Base-by-base conservation (phyloP, 2,113 vertebrate species). In the Chloropsis cyanopogon region DNA sequence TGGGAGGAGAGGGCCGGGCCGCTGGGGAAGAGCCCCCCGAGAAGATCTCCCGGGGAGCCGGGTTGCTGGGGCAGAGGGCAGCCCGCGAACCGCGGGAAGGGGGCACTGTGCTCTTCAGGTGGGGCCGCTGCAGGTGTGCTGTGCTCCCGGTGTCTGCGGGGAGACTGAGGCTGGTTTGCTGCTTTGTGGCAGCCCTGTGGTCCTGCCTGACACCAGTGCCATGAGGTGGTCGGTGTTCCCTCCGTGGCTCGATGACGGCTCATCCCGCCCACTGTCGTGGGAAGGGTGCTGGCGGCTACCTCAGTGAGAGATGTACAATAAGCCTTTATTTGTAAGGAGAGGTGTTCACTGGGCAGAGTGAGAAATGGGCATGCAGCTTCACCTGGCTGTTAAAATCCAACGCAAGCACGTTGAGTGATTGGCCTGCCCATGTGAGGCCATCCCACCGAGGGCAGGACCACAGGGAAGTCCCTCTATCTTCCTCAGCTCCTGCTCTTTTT, bases 171-270 rank as follows among this genome's bases (percentile, higher is more conserved):
- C 3, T 10, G 66, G 15, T 7, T 52, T 5, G 35, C 23, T 47
- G 37, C 21, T 4, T 0, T 11, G 39, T 2, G 10, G 14, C 14
- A 3, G 49, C 61, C 10, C 71, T 4, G 10, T 2, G 46, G 4
- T 53, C 16, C 39, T 4, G 1, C 52, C 46, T 1, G 2, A n/a
- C 52, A 4, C 19, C 47, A 1, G n/a, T 20, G 11, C 71, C 10
- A 0, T 10, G 44, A 8, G 4, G 1, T 1, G 29, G 23, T 18
- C 5, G 0, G 2, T 4, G 10, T 4, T 64, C n/a, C 54, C 20
- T 37, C 14, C 0, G 0, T 11, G 28, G n/a, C 37, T 5, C 28
- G 10, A 12, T 0, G 5, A 9, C 6, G 5, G 46, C 54, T 64
- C 24, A 1, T 37, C 20, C 22, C 1, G 0, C 22, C 4, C 8